Evolutionary conservation across 2,113 vertebrate species (phyloP), one percentile per base, ranked within the genome.

Genomic region (Manacus vitellinus): DNA sequence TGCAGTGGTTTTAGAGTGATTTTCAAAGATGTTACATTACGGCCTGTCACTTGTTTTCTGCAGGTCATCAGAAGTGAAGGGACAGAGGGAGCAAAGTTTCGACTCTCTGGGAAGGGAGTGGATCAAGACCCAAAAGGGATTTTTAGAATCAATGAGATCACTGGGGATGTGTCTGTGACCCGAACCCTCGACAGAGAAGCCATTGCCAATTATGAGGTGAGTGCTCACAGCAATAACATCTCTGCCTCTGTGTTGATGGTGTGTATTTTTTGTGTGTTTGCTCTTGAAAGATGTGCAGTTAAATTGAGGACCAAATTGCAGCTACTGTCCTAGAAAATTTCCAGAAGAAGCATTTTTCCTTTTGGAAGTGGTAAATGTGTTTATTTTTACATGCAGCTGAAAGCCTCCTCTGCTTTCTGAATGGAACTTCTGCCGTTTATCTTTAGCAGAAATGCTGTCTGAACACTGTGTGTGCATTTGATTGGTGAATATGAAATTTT

Each of bases 111-210:
- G 8, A 99, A 97, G 33, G 99, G 99, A 51, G 99, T 99, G 17
- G 99, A 99, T 97, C 98, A 98, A 96, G 98, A 99, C 58, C 99
- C 99, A 18, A 99, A 98, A 96, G 99, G 99, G 85, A 97, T 98
- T 89, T 99, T 99, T 97, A 98, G 96, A 94, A 99, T 99, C 96
- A 98, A 99, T 94, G 98, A 98, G 66, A 97, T 98, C 93, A 99
- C 96, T 0, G 99, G 99, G 87, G 98, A 99, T 0, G 98, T 99
- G 87, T 98, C 98, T 0, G 99, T 99, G 97, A 99, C 99, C 61
- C 98, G 98, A 68, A 90, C 98, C 59, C 97, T 99, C 56, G 99
- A 99, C 95, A 98, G 99, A 77, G 99, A 99, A 97, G 96, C 79
- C 24, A 98, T 98, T 30, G 98, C 99, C 62, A 98, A 97, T 59